Base-by-base conservation (phyloP, 2,888 invertebrate species). In the Aspidiotus destructor region DNA sequence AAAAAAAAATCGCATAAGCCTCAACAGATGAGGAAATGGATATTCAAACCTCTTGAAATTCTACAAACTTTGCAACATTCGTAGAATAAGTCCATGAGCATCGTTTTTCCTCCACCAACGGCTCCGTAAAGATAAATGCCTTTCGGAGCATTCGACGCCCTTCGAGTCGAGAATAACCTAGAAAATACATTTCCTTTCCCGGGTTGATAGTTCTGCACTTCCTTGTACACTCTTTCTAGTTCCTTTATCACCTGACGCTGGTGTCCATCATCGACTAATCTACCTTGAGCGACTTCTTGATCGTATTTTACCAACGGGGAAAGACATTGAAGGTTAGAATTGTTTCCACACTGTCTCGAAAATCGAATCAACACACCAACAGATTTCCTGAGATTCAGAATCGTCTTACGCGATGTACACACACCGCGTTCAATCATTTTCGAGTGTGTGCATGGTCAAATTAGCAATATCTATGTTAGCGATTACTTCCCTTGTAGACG, bases 11-110 rank as follows among this genome's bases (percentile, higher is more conserved):
- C 6, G 13, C 48, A 44, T 48, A 11, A 48, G 48, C n/a, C 3
- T n/a, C 11, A 48, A 10, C 15, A 9, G 0, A 1, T 28, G 5
- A 28, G 5, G 28, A 13, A 52, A 13, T 28, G 16, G 52, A 28
- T 10, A 48, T 13, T 52, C 28, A 13, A 40, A n/a, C 15, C 8
- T 5, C 3, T 9, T 5, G 41, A n/a, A 28, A 40, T 28, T n/a
- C 48, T 28, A 40, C 52, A 68, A 76, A 84, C 82, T 73, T 81
- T 78, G 76, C 86, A 86, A 75, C 86, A 85, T 74, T 92, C 86
- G 80, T 88, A 93, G 80, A 99, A 98, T 75, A 99, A 80, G 80
- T 99, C 98, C 99, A 99, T 99, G 70, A 99, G 80, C 88, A 98
- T 98, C 8, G 99, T 99, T 82, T 99, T 99, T 58, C 99, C 99